A percentile compares a stretch with the other conserved stretches of the same genome.
These are phyloP conservation scores for Hydropsyche betteni DNA, from an alignment of 2,888 invertebrate genomes.

Conservation along the genomic window DNA sequence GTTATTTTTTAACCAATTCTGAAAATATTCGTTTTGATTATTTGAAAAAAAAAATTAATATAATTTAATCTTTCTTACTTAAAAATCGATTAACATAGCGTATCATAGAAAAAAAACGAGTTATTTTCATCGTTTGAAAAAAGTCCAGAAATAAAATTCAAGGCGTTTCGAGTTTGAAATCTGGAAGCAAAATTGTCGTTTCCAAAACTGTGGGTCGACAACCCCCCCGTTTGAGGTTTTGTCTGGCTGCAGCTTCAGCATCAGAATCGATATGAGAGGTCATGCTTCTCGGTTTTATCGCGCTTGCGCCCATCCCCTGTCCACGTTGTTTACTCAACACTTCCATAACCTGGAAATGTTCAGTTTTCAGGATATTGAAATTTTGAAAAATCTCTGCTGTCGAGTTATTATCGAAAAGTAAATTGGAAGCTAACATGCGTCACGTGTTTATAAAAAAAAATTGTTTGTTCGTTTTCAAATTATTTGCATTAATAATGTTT, in stretches of 20 bases:
- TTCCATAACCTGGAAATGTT: slow-evolving; percentile 20
- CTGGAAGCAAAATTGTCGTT: no score
- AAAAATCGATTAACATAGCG: no score
- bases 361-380: not conserved
- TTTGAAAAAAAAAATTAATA: not conserved
- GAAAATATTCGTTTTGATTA: not conserved
- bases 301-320: slow-evolving; percentile 21
- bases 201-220: no score
- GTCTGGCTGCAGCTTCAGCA: slow-evolving; percentile 24
- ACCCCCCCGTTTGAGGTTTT: not conserved
- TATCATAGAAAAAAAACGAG: no score
- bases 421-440: not conserved
- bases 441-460: not conserved
- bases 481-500: not conserved
- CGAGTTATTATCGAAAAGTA: not conserved
- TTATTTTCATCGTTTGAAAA: no score
- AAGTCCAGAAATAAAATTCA: no score
- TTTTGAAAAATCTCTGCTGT: not conserved
- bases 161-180: no score
- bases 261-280: slow-evolving; percentile 32
- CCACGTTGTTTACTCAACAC: slow-evolving; percentile 24
- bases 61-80: no score
- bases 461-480: not conserved
- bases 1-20: not conserved
- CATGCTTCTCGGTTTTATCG: slow-evolving; percentile 4